Conservation (phyloP, 2,888 invertebrate species). For the Ecdyonurus torrentis region DNA sequence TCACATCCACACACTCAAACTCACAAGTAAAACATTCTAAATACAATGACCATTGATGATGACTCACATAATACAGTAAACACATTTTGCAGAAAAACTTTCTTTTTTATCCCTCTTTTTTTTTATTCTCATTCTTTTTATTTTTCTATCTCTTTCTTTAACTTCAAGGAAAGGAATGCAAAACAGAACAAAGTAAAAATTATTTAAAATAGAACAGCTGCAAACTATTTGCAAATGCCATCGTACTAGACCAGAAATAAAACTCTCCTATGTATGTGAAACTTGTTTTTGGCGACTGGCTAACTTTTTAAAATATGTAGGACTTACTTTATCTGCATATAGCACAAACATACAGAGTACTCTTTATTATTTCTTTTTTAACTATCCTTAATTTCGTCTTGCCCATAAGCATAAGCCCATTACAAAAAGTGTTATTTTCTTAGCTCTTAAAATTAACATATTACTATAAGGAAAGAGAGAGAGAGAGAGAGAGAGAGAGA, state of each 20-base stretch:
- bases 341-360: background rate
- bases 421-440: no score
- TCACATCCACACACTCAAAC: background rate
- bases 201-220: background rate
- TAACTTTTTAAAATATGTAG: no score
- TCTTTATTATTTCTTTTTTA: background rate
- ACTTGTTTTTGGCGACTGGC: no score
- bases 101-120: no score
- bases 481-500: no score
- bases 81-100: background rate
- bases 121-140: no score
- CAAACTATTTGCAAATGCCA: background rate
- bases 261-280: background rate
- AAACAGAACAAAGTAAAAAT: background rate
- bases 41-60: background rate
- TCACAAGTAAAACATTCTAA: background rate
- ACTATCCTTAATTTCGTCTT: no score
- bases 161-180: background rate
- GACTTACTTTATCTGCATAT: background rate
- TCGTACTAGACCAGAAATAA: background rate
- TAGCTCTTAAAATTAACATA: no score
- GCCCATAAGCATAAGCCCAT: no score
- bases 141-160: no score
- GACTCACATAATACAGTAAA: background rate
- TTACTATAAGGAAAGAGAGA: no score